Base-by-base conservation (phyloP, 2,797 vertebrate genomes). In the Linurgus olivaceus region DNA sequence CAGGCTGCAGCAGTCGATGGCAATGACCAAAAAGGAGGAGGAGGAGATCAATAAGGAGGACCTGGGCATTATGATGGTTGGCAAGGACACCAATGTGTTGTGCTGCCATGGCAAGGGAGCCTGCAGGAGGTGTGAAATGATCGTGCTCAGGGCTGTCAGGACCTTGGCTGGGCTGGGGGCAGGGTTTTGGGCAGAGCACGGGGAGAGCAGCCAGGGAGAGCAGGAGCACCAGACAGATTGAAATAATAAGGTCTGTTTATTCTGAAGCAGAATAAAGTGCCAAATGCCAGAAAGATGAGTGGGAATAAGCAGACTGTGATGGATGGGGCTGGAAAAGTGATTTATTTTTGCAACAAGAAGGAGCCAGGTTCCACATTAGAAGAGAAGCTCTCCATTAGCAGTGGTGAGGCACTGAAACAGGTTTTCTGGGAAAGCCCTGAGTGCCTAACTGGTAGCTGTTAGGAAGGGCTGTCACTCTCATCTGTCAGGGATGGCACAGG, bases 241-340 rank as follows among this genome's bases (percentile, higher is more conserved):
- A 90, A 95, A 90, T 90, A 95, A 91, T 75, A 77, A 94, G 76
- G 62, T 74, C 82, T 91, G 85, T 83, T 96, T 94, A 86, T 94
- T 95, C 90, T 70, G 78, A 72, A 90, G 82, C 54, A 66, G 61
- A 44, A 38, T 68, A 19, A 88, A 81, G 90, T 88, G 93, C 70
- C 70, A 81, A 94, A 74, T 66, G 63, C 66, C 91, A 70, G 76
- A 58, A 91, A 91, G 82, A 94, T 90, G 96, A 94, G 93, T 91
- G 85, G 35, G 45, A 93, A 93, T 94, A 94, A 96, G 68, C 70
- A 86, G 91, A 54, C 70, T 21, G 3, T 81, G 91, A 93, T 95
- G 91, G 70, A 94, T 93, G 70, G 40, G 26, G 17, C n/a, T 68
- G 88, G 29, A 77, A 73, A 35, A 91, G 85, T 66, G 82, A 86